Evolutionary conservation across 2,888 invertebrate genomes (phyloP).

Genomic region (Leptopilina drosophilae): DNA sequence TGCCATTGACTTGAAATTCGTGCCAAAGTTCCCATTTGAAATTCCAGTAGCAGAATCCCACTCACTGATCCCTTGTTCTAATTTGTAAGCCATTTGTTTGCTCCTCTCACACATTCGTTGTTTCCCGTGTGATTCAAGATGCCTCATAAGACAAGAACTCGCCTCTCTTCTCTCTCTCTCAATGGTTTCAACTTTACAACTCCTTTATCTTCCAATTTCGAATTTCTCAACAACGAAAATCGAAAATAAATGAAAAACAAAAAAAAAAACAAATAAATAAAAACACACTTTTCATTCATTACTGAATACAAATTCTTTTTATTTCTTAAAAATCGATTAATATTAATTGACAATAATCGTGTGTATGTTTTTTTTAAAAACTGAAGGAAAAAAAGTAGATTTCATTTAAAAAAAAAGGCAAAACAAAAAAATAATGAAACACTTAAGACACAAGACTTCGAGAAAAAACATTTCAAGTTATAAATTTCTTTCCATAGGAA

Average conservation of each 20-base stretch:
- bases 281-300: not conserved
- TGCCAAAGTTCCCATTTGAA: slow-evolving; percentile 82
- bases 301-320: not conserved
- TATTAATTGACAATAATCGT: slow-evolving; percentile 30
- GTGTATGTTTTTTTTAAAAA: not conserved
- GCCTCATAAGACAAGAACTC: slow-evolving; percentile 92
- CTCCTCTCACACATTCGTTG: slow-evolving; percentile 93
- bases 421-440: not conserved
- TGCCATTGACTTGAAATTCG: slow-evolving; percentile 15
- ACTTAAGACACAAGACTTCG: no score
- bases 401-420: not conserved
- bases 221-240: not conserved
- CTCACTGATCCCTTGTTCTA: slow-evolving; percentile 97
- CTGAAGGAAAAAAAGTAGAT: not conserved
- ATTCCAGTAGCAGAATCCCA: slow-evolving; percentile 93
- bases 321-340: not conserved
- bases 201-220: not conserved
- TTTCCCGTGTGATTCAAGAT: slow-evolving; percentile 81
- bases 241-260: not conserved
- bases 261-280: not conserved
- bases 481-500: slow-evolving; percentile 2
- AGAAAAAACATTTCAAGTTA: not conserved
- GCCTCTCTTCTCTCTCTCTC: no score
- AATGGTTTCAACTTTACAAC: no score
- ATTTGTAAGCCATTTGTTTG: slow-evolving; percentile 97